Evolutionary conservation across 2,888 invertebrate genomes (phyloP).

Genomic region (Pegoplata infirma): DNA sequence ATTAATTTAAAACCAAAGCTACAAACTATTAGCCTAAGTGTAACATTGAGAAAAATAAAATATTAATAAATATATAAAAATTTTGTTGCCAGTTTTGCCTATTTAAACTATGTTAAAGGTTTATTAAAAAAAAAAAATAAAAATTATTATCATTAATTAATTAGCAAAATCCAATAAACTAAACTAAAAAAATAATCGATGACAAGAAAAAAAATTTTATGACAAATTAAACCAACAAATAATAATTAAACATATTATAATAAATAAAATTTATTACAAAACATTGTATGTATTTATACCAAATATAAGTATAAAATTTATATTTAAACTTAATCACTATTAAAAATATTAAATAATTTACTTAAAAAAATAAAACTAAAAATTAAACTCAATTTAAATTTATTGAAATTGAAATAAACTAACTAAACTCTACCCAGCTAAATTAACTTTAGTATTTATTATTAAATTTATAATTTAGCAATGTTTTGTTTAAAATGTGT

Average conservation of each 20-base stretch:
- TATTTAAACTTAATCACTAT: conserved; percentile 35
- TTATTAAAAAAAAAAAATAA: conserved; percentile 63
- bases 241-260: conserved; percentile 65
- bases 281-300: conserved; percentile 48
- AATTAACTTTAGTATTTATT: conserved; percentile 45
- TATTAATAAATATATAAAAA: conserved; percentile 47
- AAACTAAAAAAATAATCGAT: conserved; percentile 23
- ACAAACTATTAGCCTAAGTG: conserved; percentile 60
- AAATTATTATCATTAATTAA: conserved; percentile 43
- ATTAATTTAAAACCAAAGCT: conserved; percentile 26
- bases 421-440: conserved; percentile 36
- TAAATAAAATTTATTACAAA: conserved; percentile 68
- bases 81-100: conserved; percentile 75
- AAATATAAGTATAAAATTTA: conserved; percentile 32
- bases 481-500: neutral
- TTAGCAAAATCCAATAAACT: conserved; percentile 48
- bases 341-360: conserved; percentile 5
- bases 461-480: conserved; percentile 56
- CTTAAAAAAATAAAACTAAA: conserved; percentile 26
- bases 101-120: conserved; percentile 77
- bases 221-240: conserved; percentile 18
- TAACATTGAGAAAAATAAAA: conserved; percentile 1
- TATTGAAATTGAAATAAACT: conserved; percentile 11
- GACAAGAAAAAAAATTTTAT: neutral
- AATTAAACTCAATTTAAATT: too few species aligned